Conservation (phyloP, 2,888 invertebrate genomes). For the Heteromurus nitidus region DNA sequence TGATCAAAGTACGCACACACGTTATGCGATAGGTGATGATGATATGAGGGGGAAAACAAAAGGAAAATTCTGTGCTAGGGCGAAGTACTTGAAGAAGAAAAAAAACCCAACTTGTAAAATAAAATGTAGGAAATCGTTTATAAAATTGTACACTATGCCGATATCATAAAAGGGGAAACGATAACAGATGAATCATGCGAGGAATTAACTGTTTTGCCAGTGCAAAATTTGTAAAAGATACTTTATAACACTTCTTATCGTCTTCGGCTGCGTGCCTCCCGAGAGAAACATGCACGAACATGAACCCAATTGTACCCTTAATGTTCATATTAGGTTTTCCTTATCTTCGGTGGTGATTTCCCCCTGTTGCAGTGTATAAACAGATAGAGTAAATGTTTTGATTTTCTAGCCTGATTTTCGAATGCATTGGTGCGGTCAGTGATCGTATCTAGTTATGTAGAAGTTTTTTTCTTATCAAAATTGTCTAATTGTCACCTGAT, state of each 20-base stretch:
- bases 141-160: not conserved
- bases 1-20: slow-evolving; percentile 43
- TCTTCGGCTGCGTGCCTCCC: slow-evolving; percentile 35
- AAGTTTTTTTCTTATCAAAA: too few species aligned
- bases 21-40: slow-evolving; percentile 40
- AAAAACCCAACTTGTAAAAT: not conserved
- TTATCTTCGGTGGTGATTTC: slow-evolving; percentile 21
- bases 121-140: slow-evolving; percentile 50
- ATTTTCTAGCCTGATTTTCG: not conserved
- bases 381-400: slow-evolving; percentile 6
- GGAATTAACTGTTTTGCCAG: slow-evolving; percentile 9
- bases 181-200: slow-evolving; percentile 20
- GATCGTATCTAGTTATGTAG: too few species aligned
- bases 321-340: slow-evolving; percentile 26
- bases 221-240: slow-evolving; percentile 33
- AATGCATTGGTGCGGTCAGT: not conserved
- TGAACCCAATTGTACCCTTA: slow-evolving; percentile 24
- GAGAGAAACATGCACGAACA: slow-evolving; percentile 28
- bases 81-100: not conserved
- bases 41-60: not conserved
- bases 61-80: not conserved
- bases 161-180: not conserved
- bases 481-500: too few species aligned
- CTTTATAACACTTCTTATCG: slow-evolving; percentile 28
- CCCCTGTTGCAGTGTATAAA: not conserved